Evolutionary conservation across 2,888 invertebrate species (phyloP).

Genomic region (Sminthurides aquaticus): DNA sequence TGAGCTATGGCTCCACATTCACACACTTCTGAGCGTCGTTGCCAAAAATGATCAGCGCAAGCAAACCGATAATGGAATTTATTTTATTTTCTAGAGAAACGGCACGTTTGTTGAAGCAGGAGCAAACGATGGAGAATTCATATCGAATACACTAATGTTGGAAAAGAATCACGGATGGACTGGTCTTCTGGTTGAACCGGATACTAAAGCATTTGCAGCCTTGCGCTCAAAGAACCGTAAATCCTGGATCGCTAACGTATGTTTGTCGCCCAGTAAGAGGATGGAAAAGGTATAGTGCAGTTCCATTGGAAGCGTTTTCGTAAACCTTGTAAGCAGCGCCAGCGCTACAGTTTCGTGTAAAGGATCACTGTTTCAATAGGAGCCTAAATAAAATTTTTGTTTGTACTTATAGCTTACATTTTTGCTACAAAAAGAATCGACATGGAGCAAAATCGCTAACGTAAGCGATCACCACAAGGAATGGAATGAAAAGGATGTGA

Average conservation of each 20-base stretch:
- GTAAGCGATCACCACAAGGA: background rate
- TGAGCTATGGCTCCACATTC: too few relatives aligned
- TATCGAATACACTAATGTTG: constrained; percentile 20
- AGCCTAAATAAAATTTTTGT: too few relatives aligned
- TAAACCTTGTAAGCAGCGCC: too few relatives aligned
- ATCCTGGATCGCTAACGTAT: constrained; percentile 17
- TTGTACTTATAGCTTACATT: background rate
- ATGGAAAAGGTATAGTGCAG: constrained; percentile 21
- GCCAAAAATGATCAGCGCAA: background rate
- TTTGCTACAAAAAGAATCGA: background rate
- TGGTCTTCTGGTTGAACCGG: constrained; percentile 21
- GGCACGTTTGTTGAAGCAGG: too few relatives aligned
- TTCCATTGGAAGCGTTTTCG: too few relatives aligned
- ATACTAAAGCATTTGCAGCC: constrained; percentile 12
- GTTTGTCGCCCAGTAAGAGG: constrained; percentile 17
- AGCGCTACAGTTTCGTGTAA: too few relatives aligned
- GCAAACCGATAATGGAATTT: background rate
- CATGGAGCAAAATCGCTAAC: background rate
- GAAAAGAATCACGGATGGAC: constrained; percentile 23
- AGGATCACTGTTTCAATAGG: too few relatives aligned
- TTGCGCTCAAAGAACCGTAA: constrained; percentile 14
- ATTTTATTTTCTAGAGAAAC: too few relatives aligned
- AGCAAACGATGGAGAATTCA: too few relatives aligned
- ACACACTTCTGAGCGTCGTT: too few relatives aligned
- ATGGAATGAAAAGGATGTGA: background rate